Conservation (phyloP, 2,113 vertebrate genomes). For the Azemiops feae region DNA sequence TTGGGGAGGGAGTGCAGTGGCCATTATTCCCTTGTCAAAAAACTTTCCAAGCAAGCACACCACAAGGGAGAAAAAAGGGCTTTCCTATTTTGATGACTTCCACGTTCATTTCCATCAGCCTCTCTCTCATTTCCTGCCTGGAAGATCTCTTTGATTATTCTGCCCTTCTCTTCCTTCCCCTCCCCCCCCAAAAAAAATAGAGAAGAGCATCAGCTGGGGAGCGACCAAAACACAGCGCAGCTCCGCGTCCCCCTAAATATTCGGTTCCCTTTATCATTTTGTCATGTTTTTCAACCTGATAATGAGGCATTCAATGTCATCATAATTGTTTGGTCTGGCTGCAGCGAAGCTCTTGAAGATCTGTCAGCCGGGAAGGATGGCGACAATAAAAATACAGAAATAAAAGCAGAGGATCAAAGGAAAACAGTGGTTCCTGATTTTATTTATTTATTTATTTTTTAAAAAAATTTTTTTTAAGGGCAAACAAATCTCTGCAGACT, state of each 20-base stretch:
- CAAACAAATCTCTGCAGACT: neutral
- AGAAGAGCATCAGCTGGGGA: neutral
- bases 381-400: neutral
- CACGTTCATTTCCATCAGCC: neutral
- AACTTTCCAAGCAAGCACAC: neutral
- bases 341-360: neutral
- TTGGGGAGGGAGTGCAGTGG: too few species aligned
- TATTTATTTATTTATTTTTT: neutral
- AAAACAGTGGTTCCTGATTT: neutral
- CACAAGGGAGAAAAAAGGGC: neutral
- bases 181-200: too few species aligned
- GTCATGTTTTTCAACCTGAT: neutral
- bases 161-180: neutral
- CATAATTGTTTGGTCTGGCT: neutral
- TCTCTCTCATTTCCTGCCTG: neutral
- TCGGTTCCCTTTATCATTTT: neutral
- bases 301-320: neutral
- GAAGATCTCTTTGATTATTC: neutral
- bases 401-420: neutral
- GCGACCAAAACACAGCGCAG: neutral
- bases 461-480: too few species aligned
- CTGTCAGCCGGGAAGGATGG: neutral
- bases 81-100: neutral
- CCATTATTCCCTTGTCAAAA: constrained; percentile 1
- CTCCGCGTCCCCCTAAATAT: neutral